phyloP scores from a whole-genome alignment of 2,888 invertebrate genomes.

The Zygogramma bicolorata region DNA sequence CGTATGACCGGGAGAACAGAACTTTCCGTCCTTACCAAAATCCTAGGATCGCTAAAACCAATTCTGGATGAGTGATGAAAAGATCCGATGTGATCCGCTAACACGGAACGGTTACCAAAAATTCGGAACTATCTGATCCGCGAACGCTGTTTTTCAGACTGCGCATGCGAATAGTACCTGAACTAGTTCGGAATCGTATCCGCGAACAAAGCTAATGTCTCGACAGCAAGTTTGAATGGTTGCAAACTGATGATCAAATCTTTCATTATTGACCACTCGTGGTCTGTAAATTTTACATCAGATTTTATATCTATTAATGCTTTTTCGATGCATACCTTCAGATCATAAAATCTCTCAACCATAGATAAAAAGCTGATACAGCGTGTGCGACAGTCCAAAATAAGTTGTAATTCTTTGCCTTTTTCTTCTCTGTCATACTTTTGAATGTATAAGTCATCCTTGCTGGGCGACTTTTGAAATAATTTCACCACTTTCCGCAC shows the following conservation, averaged over 20 bases:
- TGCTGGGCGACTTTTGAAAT: constrained; percentile 10
- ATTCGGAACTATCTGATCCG: no score
- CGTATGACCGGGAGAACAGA: no score
- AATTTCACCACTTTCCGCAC: constrained; percentile 16
- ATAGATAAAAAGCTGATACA: constrained; percentile 17
- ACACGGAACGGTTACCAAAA: no score
- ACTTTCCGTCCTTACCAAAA: no score
- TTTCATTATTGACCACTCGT: constrained; percentile 6
- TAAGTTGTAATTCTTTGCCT: constrained; percentile 11
- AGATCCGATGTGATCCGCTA: no score
- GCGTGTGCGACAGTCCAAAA: constrained; percentile 6
- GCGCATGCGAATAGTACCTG: no score
- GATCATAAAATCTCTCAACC: constrained; percentile 7
- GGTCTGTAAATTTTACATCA: not conserved
- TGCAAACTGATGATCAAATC: not conserved
- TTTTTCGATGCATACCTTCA: not conserved
- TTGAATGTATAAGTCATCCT: constrained; percentile 7
- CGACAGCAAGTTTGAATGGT: not conserved
- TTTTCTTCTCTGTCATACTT: constrained; percentile 13
- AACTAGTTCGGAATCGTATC: no score
- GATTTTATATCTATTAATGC: constrained; percentile 17
- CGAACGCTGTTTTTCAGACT: no score
- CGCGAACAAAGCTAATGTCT: no score
- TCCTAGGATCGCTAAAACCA: no score
- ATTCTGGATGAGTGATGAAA: no score